Percentiles rank a stretch among this genome's conserved stretches.
Evolutionary conservation across 2,888 invertebrate species (phyloP).

Genomic region (Zelleria hepariella): DNA sequence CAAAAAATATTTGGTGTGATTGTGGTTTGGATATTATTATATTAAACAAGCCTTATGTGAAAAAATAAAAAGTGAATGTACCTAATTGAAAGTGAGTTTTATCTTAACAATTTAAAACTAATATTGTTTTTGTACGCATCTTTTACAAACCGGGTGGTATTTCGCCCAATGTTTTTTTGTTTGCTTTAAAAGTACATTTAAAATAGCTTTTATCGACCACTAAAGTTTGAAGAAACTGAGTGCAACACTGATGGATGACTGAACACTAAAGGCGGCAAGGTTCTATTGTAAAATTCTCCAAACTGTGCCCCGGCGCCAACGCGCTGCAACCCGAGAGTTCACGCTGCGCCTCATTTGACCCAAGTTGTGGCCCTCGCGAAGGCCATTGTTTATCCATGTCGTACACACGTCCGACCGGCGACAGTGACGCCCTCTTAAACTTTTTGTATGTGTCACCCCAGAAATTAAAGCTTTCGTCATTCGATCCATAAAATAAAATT

Average conservation of each 20-base stretch:
- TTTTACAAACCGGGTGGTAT: not conserved
- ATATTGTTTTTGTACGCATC: too few species aligned
- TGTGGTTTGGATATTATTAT: too few species aligned
- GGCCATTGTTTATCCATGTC: constrained; percentile 56
- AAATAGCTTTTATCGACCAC: not conserved
- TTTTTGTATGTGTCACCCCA: constrained; percentile 33
- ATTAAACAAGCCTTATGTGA: too few species aligned
- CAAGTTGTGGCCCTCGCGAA: constrained; percentile 32
- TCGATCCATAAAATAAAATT: not conserved
- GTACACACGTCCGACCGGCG: constrained; percentile 38
- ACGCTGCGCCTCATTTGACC: constrained; percentile 64
- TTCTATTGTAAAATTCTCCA: not conserved
- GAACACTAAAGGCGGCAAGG: not conserved
- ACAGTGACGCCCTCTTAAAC: constrained; percentile 20
- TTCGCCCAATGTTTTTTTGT: not conserved
- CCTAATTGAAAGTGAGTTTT: too few species aligned
- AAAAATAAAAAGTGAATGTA: too few species aligned
- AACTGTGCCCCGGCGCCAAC: constrained; percentile 40
- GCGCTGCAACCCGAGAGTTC: constrained; percentile 62
- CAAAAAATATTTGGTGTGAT: too few species aligned
- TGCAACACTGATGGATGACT: not conserved
- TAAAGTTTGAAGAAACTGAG: not conserved
- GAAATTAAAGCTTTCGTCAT: constrained; percentile 19
- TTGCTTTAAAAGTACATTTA: not conserved
- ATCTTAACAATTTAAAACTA: too few species aligned